phyloP scores from a whole-genome alignment of 2,888 invertebrate species.

The Lysandra bellargus region DNA sequence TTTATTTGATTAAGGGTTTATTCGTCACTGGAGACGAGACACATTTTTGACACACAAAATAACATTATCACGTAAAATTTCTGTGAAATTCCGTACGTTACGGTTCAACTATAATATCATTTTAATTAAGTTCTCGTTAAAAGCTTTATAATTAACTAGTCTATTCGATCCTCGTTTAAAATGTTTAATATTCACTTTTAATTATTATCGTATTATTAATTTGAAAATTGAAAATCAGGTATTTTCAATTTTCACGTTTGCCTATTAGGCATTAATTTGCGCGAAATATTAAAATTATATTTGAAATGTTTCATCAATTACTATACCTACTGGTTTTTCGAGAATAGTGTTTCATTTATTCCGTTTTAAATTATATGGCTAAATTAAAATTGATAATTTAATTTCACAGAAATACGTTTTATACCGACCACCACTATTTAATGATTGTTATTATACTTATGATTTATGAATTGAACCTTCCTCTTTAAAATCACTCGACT shows the following conservation, averaged over 20 bases:
- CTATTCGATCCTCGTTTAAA: neutral
- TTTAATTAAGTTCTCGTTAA: constrained; percentile 10
- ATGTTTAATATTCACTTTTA: neutral
- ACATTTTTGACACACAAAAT: neutral
- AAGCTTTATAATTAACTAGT: neutral
- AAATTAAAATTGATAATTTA: no score
- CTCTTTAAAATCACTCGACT: no score
- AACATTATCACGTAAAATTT: neutral
- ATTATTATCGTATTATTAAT: no score
- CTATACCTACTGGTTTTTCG: neutral
- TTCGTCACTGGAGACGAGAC: neutral
- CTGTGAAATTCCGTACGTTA: neutral
- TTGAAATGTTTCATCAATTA: neutral
- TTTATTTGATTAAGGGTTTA: no score
- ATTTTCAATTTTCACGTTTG: constrained; percentile 5
- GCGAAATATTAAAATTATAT: neutral
- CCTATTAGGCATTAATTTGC: neutral
- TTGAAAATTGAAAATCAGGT: no score
- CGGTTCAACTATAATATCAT: neutral
- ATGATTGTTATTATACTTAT: no score
- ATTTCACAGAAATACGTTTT: no score
- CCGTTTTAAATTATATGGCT: neutral
- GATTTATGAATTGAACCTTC: no score
- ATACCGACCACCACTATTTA: no score
- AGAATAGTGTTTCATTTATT: neutral